These are phyloP conservation scores for Calypte anna DNA, from an alignment of 2,113 vertebrate genomes.

Conservation along the genomic window DNA sequence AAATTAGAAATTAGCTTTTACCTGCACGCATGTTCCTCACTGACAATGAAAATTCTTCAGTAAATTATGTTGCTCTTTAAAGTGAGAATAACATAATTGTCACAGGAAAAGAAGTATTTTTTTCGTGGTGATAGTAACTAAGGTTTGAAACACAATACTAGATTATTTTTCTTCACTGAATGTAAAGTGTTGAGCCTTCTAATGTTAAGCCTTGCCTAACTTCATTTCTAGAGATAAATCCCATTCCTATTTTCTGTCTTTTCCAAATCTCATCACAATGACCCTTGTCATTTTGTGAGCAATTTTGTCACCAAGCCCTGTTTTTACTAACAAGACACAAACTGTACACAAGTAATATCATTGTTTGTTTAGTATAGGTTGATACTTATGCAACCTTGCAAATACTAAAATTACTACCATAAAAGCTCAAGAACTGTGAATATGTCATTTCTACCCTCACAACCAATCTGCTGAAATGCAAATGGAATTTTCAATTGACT, in stretches of 20 bases:
- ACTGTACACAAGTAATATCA: neutral
- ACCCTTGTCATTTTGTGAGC: neutral
- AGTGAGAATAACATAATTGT: neutral
- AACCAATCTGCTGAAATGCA: neutral
- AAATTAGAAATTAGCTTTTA: constrained; percentile 42
- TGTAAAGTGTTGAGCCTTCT: neutral
- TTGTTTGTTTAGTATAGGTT: neutral
- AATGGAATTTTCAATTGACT: neutral
- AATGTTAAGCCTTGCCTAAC: neutral
- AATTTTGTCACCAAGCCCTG: neutral
- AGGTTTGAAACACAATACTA: neutral
- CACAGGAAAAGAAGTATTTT: neutral
- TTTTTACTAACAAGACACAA: neutral
- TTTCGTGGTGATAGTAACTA: no score
- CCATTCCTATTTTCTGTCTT: neutral
- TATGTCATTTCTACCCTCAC: neutral
- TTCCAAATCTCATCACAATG: neutral
- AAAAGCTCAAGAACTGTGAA: accelerated
- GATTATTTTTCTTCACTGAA: neutral
- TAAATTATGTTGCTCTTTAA: neutral
- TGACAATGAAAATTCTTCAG: neutral
- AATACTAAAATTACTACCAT: neutral
- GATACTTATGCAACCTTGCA: neutral
- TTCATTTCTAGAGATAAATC: neutral
- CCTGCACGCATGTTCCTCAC: neutral